Evolutionary conservation across 2,113 vertebrate species (phyloP), one percentile per base, ranked within the genome.

Genomic region (Urocitellus parryii): DNA sequence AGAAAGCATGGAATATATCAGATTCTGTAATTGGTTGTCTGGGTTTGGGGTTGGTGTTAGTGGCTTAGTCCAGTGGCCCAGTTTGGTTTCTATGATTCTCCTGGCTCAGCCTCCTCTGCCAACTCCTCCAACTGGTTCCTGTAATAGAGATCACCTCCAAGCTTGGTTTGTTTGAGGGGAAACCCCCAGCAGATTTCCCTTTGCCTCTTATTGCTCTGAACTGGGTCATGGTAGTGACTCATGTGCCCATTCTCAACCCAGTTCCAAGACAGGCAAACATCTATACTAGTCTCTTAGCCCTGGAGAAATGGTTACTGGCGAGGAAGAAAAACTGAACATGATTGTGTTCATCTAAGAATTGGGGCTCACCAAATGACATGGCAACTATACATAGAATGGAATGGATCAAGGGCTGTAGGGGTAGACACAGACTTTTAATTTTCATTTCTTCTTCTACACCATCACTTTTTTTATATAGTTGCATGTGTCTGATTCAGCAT

Each of bases 341-440:
- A 63, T 45, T 65, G 48, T 32, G 20, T 27, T 87, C 11, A 45
- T 29, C 24, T 29, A 67, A 51, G 25, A 92, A 67, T 85, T 77
- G 22, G 58, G 10, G 8, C 16, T 68, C 51, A 58, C 22, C 9
- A 17, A 17, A 37, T 14, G 10, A 53, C 92, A 83, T 76, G 39
- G 73, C 72, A 88, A 39, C 16, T 77, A 11, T 48, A 56, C 4
- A 39, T 81, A n/a, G 22, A 51, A 45, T 72, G 27, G 70, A 56
- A 73, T 63, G 73, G 39, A 80, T 13, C 53, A 45, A 88, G 22
- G 8, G 13, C 13, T 87, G 32, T 56, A 42, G 61, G 1, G 17
- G 8, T 58, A 96, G 74, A 80, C 51, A 87, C 11, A 70, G 63
- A 89, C 78, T 97, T 94, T 81, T 72, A 48, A 88, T 80, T 92